Percentiles rank a stretch among this genome's conserved stretches.
Conservation (phyloP, 2,888 invertebrate genomes). For the Andrena flavipes region DNA sequence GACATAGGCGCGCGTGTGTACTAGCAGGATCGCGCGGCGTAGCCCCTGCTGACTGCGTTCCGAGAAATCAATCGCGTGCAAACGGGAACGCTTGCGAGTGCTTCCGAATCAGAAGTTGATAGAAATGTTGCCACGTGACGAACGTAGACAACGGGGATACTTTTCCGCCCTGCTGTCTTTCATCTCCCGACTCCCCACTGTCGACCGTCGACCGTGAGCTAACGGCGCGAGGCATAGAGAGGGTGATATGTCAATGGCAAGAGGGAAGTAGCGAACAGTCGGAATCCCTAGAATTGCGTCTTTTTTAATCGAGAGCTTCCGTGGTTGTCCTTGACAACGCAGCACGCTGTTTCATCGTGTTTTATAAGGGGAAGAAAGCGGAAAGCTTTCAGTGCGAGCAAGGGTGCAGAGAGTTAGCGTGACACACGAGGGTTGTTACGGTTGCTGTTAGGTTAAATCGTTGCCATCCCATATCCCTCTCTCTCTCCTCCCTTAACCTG, state of each 20-base stretch:
- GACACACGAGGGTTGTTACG: conserved; percentile 58
- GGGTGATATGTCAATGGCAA: too few species aligned
- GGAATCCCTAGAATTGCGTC: conserved; percentile 5
- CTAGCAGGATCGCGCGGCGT: conserved; percentile 37
- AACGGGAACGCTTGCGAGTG: conserved; percentile 38
- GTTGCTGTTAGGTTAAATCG: conserved; percentile 54
- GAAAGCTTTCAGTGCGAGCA: conserved; percentile 16
- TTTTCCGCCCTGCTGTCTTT: conserved; percentile 22
- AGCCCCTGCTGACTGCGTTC: conserved; percentile 48
- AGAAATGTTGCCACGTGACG: conserved; percentile 49
- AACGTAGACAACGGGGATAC: conserved; percentile 10
- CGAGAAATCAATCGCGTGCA: conserved; percentile 62
- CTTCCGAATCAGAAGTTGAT: conserved; percentile 45
- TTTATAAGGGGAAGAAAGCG: conserved; percentile 19
- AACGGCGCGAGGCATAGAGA: not conserved
- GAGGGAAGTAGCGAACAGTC: not conserved
- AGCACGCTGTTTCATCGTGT: conserved; percentile 32
- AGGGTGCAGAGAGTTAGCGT: conserved; percentile 41
- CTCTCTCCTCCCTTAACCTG: conserved; percentile 28
- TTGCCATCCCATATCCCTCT: conserved; percentile 37
- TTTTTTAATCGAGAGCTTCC: conserved; percentile 54
- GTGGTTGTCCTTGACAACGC: conserved; percentile 66
- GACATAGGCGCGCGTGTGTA: conserved; percentile 21
- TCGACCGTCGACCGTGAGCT: not conserved
- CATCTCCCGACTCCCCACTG: not conserved